Percentiles rank a stretch among this genome's conserved stretches.
Conservation (phyloP, 2,113 vertebrate species). For the Crotalus helleri region DNA sequence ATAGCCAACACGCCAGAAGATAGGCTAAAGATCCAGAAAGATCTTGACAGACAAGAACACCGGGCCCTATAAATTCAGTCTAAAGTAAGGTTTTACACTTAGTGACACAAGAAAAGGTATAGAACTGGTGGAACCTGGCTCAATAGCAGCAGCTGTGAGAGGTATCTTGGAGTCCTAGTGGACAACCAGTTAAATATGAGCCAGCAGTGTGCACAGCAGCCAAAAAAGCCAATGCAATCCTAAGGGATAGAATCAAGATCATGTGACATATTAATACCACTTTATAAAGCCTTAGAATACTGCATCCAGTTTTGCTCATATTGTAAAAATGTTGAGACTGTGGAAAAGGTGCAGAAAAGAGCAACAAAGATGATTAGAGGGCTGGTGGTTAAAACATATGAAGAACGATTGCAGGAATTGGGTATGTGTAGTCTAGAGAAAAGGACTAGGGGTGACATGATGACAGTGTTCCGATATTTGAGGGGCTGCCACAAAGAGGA, state of each 20-base stretch:
- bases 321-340: not conserved
- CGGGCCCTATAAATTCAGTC: not conserved
- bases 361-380: not conserved
- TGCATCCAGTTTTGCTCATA: not conserved
- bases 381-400: not conserved
- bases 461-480: not conserved
- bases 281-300: not conserved
- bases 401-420: not conserved
- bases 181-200: not conserved
- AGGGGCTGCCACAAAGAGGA: not conserved
- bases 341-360: not conserved
- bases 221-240: not conserved
- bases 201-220: not conserved
- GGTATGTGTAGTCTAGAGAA: not conserved
- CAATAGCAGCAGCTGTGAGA: not conserved
- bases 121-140: not conserved
- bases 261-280: not conserved
- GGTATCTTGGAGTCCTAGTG: not conserved
- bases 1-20: not conserved
- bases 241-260: not conserved
- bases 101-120: not conserved
- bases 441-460: not conserved
- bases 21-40: not conserved
- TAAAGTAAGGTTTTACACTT: not conserved
- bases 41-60: not conserved